A percentile compares a stretch with the other conserved stretches of the same genome.
These are phyloP conservation scores for Caranx melampygus DNA, from an alignment of 2,113 vertebrate genomes.

Conservation along the genomic window DNA sequence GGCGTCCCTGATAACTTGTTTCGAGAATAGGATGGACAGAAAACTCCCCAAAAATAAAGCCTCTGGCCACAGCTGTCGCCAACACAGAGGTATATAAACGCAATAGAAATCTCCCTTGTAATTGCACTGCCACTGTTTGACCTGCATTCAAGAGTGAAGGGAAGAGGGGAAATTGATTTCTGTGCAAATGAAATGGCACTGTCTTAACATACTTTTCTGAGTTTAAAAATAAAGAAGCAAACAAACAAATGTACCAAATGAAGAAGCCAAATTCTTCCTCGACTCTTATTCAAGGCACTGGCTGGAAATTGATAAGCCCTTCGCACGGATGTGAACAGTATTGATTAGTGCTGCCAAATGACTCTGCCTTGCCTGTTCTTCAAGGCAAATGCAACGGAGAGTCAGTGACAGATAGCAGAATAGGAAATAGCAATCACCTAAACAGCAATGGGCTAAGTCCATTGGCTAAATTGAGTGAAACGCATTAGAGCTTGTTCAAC, in stretches of 20 bases:
- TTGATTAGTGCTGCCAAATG: conserved; percentile 77
- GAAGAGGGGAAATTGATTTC: conserved; percentile 57
- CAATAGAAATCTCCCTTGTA: conserved; percentile 53
- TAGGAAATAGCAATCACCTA: conserved; percentile 74
- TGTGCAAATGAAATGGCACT: conserved; percentile 55
- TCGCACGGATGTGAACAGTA: conserved; percentile 65
- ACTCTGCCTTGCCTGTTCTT: conserved; percentile 72
- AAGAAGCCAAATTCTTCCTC: conserved; percentile 63
- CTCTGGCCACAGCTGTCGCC: too few relatives aligned
- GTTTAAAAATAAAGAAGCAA: neutral
- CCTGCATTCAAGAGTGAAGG: conserved; percentile 48
- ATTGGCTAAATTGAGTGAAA: conserved; percentile 80
- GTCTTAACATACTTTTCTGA: conserved; percentile 44
- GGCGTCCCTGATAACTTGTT: too few relatives aligned
- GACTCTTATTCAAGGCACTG: conserved; percentile 60
- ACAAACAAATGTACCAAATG: conserved; percentile 56
- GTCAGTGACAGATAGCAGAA: conserved; percentile 73
- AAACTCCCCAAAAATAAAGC: too few relatives aligned
- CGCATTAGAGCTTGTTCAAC: conserved; percentile 76
- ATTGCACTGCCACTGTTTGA: conserved; percentile 50
- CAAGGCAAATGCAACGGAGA: conserved; percentile 74
- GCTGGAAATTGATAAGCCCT: conserved; percentile 70
- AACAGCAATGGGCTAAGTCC: conserved; percentile 73
- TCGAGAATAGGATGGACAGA: too few relatives aligned
- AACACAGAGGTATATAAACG: conserved; percentile 10